phyloP scores from a whole-genome alignment of 35 echinoderm and acorn worm genomes.

The Apostichopus californicus region DNA sequence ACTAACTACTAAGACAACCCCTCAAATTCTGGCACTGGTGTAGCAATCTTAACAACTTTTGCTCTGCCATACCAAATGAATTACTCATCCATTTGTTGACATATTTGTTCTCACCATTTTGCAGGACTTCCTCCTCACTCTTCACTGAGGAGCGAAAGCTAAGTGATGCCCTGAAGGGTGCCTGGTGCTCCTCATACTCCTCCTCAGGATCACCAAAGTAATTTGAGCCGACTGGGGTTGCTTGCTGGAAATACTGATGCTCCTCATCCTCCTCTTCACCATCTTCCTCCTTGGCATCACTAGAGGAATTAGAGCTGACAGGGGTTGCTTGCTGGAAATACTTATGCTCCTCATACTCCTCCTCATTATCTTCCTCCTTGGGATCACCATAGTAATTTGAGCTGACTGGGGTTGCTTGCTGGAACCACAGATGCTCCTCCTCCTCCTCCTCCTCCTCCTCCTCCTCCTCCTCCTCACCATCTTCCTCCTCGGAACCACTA shows the following conservation, averaged over 20 bases:
- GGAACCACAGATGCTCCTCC: background rate
- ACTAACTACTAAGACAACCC: too few relatives aligned
- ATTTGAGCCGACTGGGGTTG: background rate
- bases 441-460: background rate
- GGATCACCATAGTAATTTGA: background rate
- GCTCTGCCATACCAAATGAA: too few relatives aligned
- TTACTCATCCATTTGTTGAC: background rate
- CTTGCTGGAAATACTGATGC: background rate
- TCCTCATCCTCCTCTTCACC: background rate
- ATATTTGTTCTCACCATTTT: background rate
- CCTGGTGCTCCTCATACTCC: background rate
- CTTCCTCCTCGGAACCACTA: background rate
- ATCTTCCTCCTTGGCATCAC: too few relatives aligned
- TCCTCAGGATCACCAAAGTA: background rate
- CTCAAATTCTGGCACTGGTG: too few relatives aligned
- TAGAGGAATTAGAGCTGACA: background rate
- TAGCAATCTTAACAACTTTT: too few relatives aligned
- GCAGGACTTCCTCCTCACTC: background rate
- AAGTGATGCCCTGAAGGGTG: background rate
- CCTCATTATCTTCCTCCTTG: background rate
- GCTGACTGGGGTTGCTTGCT: background rate
- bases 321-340: background rate
- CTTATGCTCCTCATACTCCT: background rate
- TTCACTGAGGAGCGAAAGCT: background rate
- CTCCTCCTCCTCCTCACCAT: background rate